These are phyloP conservation scores for Harpalus rufipes DNA, from an alignment of 2,888 invertebrate genomes.

Conservation along the genomic window DNA sequence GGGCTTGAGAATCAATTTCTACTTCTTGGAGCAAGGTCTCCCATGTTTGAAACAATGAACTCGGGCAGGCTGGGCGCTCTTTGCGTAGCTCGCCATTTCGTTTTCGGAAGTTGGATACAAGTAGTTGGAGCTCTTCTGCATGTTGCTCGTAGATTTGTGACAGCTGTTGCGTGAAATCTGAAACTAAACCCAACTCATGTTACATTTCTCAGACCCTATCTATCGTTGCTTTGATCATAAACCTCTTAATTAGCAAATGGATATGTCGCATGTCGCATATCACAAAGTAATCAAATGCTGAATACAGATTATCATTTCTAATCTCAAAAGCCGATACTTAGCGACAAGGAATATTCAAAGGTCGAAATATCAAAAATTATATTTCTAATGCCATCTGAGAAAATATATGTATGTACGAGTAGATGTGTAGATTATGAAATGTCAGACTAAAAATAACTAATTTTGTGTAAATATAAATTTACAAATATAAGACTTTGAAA, in stretches of 20 bases:
- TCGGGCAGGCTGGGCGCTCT: conserved; percentile 89
- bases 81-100: conserved; percentile 91
- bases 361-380: neutral
- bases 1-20: conserved; percentile 92
- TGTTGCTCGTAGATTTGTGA: conserved; percentile 94
- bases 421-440: no score
- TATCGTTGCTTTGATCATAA: conserved; percentile 68
- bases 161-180: conserved; percentile 94
- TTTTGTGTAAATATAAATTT: no score
- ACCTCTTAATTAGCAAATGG: conserved; percentile 47
- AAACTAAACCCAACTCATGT: conserved; percentile 80
- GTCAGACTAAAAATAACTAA: no score
- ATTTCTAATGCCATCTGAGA: neutral
- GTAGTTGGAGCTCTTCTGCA: conserved; percentile 90
- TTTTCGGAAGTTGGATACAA: conserved; percentile 92
- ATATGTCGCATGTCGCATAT: conserved; percentile 20
- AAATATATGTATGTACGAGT: neutral
- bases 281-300: neutral
- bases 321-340: neutral
- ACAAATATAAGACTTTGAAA: no score
- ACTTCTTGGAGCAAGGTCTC: conserved; percentile 94
- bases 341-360: neutral
- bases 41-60: conserved; percentile 93
- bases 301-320: conserved; percentile 11
- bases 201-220: neutral